phyloP scores from a whole-genome alignment of 1,140 invertebrate genomes.

The Eumeta japonica region DNA sequence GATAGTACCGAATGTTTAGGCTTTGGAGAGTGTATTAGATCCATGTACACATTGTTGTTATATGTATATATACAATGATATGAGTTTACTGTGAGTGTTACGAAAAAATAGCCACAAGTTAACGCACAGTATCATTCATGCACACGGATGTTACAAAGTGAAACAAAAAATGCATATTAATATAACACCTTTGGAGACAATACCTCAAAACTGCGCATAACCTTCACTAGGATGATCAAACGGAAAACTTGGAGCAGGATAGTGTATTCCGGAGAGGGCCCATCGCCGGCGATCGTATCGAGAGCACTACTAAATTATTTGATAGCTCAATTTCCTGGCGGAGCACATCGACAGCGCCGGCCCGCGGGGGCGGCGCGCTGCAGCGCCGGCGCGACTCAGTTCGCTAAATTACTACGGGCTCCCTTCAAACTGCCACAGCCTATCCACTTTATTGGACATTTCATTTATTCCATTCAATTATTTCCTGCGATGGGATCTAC shows the following conservation, averaged over 20 bases:
- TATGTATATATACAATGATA: too few species aligned
- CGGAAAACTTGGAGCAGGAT: too few species aligned
- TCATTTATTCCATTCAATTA: constrained; percentile 50
- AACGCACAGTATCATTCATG: too few species aligned
- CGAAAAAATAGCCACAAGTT: too few species aligned
- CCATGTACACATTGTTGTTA: neutral
- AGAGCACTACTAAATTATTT: neutral
- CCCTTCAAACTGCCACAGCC: constrained; percentile 24
- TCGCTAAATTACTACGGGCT: constrained; percentile 7
- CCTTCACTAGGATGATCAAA: neutral
- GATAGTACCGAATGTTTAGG: too few species aligned
- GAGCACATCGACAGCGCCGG: neutral
- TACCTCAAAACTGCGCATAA: neutral
- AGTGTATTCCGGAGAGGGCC: too few species aligned
- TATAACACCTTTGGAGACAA: neutral
- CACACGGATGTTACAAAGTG: too few species aligned
- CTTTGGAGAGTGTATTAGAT: too few species aligned
- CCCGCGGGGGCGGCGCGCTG: neutral
- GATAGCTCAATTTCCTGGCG: neutral
- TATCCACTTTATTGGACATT: constrained; percentile 41
- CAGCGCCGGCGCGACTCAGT: too few species aligned
- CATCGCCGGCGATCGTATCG: too few species aligned
- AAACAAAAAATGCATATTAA: neutral
- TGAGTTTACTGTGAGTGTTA: too few species aligned
- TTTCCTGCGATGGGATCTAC: constrained; percentile 32